A percentile compares a stretch with the other conserved stretches of the same genome.
Evolutionary conservation across 2,113 vertebrate species (phyloP).

Genomic region (Marmota flaviventris): DNA sequence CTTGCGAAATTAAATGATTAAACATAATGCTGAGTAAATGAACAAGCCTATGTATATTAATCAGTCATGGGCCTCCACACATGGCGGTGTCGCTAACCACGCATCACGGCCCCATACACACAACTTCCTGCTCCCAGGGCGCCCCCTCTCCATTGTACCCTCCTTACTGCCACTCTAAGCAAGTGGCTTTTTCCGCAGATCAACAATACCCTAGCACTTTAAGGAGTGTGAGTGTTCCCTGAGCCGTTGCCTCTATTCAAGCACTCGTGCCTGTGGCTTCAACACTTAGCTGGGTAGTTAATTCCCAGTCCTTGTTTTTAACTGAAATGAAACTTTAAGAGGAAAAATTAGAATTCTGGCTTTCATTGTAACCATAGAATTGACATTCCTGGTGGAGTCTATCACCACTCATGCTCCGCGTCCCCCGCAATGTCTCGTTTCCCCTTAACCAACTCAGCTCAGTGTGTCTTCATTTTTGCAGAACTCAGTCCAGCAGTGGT

Average conservation of each 20-base stretch:
- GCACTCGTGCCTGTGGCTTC: not conserved
- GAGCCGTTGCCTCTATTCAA: not conserved
- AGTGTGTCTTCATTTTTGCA: not conserved
- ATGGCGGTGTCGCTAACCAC: not conserved
- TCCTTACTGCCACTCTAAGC: not conserved
- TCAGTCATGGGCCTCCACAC: conserved; percentile 22
- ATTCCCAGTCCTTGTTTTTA: conserved; percentile 6
- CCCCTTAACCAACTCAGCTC: not conserved
- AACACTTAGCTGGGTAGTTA: not conserved
- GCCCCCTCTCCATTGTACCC: not conserved
- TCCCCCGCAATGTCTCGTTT: too few species aligned
- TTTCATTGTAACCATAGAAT: not conserved
- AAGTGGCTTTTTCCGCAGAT: not conserved
- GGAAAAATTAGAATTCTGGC: not conserved
- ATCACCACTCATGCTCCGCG: too few species aligned
- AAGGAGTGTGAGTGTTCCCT: accelerated
- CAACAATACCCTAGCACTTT: not conserved
- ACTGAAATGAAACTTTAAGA: not conserved
- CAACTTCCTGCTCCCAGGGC: not conserved
- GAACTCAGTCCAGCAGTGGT: not conserved
- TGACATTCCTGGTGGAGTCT: not conserved
- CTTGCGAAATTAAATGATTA: conserved; percentile 78
- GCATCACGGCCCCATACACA: not conserved
- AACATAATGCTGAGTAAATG: conserved; percentile 68
- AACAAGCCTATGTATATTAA: conserved; percentile 44